Conservation (phyloP, 1,140 invertebrate genomes). For the Eurosta solidaginis region DNA sequence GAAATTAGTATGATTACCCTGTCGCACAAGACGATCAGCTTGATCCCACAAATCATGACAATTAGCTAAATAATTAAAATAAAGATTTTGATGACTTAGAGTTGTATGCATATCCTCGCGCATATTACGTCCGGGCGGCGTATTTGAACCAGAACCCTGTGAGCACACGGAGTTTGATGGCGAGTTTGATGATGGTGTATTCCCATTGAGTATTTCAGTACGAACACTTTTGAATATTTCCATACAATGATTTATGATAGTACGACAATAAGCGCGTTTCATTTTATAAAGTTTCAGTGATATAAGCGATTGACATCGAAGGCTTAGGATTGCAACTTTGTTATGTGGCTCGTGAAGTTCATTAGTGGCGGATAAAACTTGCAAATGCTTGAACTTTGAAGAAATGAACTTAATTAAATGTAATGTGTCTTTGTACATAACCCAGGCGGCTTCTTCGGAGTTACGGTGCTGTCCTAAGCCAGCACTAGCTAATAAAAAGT, state of each 20-base stretch:
- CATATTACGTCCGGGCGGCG: slow-evolving; percentile 59
- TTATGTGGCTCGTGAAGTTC: slow-evolving; percentile 68
- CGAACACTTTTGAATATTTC: slow-evolving; percentile 72
- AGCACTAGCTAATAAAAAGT: slow-evolving; percentile 78
- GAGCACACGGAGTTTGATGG: slow-evolving; percentile 77
- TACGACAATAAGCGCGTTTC: slow-evolving; percentile 69
- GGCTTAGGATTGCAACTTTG: slow-evolving; percentile 75
- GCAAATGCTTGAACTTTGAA: slow-evolving; percentile 69
- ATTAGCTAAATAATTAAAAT: slow-evolving; percentile 69
- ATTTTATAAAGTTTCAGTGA: slow-evolving; percentile 78
- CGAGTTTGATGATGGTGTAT: slow-evolving; percentile 73
- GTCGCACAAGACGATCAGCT: slow-evolving; percentile 70
- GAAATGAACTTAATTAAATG: slow-evolving; percentile 78
- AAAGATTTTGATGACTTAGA: slow-evolving; percentile 70
- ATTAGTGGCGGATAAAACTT: slow-evolving; percentile 65
- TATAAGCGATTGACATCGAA: slow-evolving; percentile 79
- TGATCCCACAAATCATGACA: slow-evolving; percentile 82
- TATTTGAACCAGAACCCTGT: slow-evolving; percentile 63
- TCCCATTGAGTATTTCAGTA: slow-evolving; percentile 53
- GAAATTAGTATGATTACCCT: slow-evolving; percentile 75
- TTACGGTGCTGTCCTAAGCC: slow-evolving; percentile 75
- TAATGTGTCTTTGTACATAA: slow-evolving; percentile 83
- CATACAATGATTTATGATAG: slow-evolving; percentile 68
- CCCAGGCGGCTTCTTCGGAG: slow-evolving; percentile 71
- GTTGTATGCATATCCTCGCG: slow-evolving; percentile 68